Base-by-base conservation (phyloP, 1,140 invertebrate genomes). In the Uloborus diversus region DNA sequence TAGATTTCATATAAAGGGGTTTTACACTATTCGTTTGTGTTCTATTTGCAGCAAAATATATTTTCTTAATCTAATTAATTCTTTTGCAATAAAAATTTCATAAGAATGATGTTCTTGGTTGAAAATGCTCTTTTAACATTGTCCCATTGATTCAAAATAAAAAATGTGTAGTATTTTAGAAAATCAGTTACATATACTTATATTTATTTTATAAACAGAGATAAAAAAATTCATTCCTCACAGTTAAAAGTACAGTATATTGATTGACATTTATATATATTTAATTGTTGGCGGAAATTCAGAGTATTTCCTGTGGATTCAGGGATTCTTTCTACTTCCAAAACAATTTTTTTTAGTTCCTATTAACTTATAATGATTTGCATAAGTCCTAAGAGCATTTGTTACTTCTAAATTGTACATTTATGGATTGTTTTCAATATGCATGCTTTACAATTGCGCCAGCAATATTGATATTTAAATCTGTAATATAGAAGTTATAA, bases 281-380 rank as follows among this genome's bases (percentile, higher is more conserved):
- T 28, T 5, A 23, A 73, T 73, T 73, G 70, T 14, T 17, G 62
- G 70, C 62, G 70, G 70, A n/a, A n/a, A n/a, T n/a, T n/a, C n/a
- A 62, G 51, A 61, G 37, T 73, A 62, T 25, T 25, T 37, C 57
- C 70, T 62, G 70, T 73, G 56, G 57, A 73, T 73, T 73, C 57
- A 33, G 57, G 56, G 23, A 20, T 62, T 62, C 62, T 61, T 32
- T 20, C 13, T 49, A 71, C 35, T 57, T 42, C 57, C 70, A 73
- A 35, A 32, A 42, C 57, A 73, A 71, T 71, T 71, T 59, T 35
- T 73, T 73, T 73, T 59, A 73, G 70, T 73, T 73, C 70, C 70
- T 73, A 73, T 23, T 37, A 20, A 42, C 25, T 32, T 33, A 73
- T 62, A 23, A 49, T 42, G 9, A 25, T 32, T 27, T 35, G 25